These are phyloP conservation scores for Colletes collaris DNA, from an alignment of 2,888 invertebrate species.

Conservation along the genomic window DNA sequence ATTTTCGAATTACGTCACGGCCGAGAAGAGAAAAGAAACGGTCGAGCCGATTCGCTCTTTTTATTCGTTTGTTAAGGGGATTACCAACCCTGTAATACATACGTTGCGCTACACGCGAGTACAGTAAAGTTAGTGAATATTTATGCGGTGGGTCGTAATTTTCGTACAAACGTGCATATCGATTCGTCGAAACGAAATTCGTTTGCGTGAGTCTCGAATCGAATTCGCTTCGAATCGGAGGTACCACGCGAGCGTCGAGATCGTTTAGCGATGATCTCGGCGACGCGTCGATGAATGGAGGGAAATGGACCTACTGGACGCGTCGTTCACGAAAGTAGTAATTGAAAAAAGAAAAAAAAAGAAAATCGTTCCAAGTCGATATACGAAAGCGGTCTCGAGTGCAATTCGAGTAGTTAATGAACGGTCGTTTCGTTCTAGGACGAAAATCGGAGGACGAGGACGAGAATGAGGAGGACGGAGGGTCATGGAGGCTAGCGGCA, in stretches of 20 bases:
- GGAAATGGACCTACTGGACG: too few relatives aligned
- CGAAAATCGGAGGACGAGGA: neutral
- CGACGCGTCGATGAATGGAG: neutral
- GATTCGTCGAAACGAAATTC: neutral
- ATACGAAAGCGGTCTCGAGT: neutral
- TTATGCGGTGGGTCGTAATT: too few relatives aligned
- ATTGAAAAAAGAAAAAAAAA: too few relatives aligned
- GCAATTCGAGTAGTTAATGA: too few relatives aligned
- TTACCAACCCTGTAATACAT: neutral
- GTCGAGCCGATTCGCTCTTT: neutral
- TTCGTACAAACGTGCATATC: too few relatives aligned
- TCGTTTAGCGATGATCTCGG: neutral
- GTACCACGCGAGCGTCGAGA: neutral
- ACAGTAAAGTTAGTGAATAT: too few relatives aligned
- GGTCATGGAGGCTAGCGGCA: neutral
- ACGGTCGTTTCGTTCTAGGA: too few relatives aligned
- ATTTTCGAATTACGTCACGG: slow-evolving; percentile 1
- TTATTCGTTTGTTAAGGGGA: neutral
- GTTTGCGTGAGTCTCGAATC: neutral
- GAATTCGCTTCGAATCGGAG: neutral
- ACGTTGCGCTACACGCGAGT: too few relatives aligned
- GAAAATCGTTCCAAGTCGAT: neutral
- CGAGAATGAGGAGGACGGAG: neutral
- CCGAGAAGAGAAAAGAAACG: neutral
- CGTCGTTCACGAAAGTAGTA: too few relatives aligned